These are phyloP conservation scores for Atherinomorus stipes DNA, from an alignment of 2,113 vertebrate species.

Conservation along the genomic window DNA sequence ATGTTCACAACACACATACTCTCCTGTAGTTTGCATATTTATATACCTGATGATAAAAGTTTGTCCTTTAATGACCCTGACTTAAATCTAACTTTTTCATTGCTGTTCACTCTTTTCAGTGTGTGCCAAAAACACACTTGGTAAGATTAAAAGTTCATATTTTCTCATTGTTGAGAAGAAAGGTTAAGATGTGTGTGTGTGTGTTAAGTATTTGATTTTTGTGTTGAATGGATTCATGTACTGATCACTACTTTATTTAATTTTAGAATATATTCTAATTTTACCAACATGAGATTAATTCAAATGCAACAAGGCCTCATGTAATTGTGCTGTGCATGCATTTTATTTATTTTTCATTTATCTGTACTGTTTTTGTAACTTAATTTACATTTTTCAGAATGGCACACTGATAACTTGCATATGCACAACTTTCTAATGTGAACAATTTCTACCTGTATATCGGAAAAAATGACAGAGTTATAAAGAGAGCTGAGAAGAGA, in stretches of 20 bases:
- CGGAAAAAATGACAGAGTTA: too few relatives aligned
- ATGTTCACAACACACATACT: slow-evolving; percentile 1
- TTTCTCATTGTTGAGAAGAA: slow-evolving; percentile 7
- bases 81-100: neutral
- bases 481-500: too few relatives aligned
- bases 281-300: too few relatives aligned
- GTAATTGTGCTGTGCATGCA: too few relatives aligned
- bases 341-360: neutral
- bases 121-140: neutral
- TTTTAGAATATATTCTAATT: too few relatives aligned
- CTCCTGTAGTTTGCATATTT: neutral
- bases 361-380: neutral
- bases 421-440: slow-evolving; percentile 24
- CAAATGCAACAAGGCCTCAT: too few relatives aligned
- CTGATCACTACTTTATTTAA: too few relatives aligned
- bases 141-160: neutral
- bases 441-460: neutral
- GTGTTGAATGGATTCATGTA: too few relatives aligned
- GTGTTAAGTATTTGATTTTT: too few relatives aligned
- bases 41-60: slow-evolving; percentile 5
- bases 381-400: slow-evolving; percentile 7
- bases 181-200: neutral
- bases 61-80: slow-evolving; percentile 18
- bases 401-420: slow-evolving; percentile 15
- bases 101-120: neutral